Evolutionary conservation across 1,140 invertebrate species (phyloP).

Genomic region (Diabrotica undecimpunctata): DNA sequence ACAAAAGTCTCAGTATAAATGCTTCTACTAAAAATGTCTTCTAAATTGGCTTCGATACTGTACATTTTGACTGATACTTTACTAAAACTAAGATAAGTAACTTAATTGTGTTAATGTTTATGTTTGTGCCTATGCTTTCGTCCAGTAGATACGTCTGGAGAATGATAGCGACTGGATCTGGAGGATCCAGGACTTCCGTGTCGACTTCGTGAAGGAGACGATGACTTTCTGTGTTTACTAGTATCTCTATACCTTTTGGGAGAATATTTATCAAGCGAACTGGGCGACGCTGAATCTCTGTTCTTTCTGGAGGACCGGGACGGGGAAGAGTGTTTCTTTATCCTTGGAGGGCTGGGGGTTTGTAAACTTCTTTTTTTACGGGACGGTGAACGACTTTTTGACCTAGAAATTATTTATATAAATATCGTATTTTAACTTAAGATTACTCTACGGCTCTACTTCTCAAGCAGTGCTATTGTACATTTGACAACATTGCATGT

Average conservation of each 20-base stretch:
- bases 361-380: constrained; percentile 40
- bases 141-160: constrained; percentile 36
- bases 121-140: constrained; percentile 45
- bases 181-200: constrained; percentile 32
- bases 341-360: constrained; percentile 42
- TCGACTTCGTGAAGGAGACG: constrained; percentile 34
- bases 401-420: constrained; percentile 44
- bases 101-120: constrained; percentile 35
- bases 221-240: constrained; percentile 30
- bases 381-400: constrained; percentile 44
- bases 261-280: constrained; percentile 40
- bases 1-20: too few relatives aligned
- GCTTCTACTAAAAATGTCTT: too few relatives aligned
- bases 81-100: too few relatives aligned
- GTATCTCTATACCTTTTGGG: constrained; percentile 29
- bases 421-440: too few relatives aligned
- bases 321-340: constrained; percentile 40
- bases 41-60: too few relatives aligned
- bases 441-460: too few relatives aligned
- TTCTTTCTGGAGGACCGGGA: constrained; percentile 37
- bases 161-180: constrained; percentile 35
- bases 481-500: too few relatives aligned
- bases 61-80: too few relatives aligned
- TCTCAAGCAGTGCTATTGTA: too few relatives aligned
- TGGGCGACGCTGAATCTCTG: constrained; percentile 42